phyloP scores from a whole-genome alignment of 2,888 invertebrate species.

The Nymphalis c-album region DNA sequence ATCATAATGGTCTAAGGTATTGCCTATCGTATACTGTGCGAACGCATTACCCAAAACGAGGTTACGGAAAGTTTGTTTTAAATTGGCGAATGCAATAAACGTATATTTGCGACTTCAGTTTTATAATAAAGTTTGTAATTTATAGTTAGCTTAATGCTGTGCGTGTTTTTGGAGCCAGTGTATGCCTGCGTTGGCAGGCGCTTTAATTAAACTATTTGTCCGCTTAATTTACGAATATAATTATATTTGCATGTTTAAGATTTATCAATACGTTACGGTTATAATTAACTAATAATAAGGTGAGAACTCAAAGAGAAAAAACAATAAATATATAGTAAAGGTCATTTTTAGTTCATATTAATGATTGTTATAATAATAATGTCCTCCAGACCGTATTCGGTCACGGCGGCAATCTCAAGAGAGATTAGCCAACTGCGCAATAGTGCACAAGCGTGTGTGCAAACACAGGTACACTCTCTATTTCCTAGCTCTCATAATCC shows the following conservation, averaged over 20 bases:
- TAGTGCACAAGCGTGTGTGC: no score
- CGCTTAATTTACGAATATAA: not conserved
- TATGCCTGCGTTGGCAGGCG: not conserved
- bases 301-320: no score
- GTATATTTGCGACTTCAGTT: constrained; percentile 29
- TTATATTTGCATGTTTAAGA: not conserved
- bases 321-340: no score
- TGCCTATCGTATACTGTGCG: constrained; percentile 20
- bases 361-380: no score
- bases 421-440: no score
- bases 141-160: constrained; percentile 24
- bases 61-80: constrained; percentile 35
- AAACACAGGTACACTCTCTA: no score
- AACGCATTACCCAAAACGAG: constrained; percentile 36
- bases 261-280: no score
- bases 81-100: constrained; percentile 37
- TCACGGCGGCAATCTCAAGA: no score
- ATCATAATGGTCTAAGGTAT: constrained; percentile 23
- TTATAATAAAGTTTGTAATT: constrained; percentile 26
- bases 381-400: no score
- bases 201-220: not conserved
- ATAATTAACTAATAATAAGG: no score
- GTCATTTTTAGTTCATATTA: no score
- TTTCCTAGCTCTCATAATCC: no score
- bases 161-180: constrained; percentile 8